Evolutionary conservation across 2,797 vertebrate genomes (phyloP), one percentile per base, ranked within the genome.

Genomic region (Holocentrus rufus): DNA sequence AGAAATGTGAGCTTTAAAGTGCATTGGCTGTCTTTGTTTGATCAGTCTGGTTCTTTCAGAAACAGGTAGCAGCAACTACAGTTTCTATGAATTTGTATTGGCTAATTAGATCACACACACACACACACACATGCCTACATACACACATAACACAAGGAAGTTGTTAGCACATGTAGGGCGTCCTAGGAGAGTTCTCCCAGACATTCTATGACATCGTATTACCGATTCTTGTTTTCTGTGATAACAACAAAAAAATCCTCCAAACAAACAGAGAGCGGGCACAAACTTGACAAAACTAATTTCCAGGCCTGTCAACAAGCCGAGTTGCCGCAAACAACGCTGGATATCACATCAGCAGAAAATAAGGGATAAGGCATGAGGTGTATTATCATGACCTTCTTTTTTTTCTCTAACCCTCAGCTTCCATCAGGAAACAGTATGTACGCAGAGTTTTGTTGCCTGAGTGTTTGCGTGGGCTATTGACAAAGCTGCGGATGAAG

Each of bases 271-370:
- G 20, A 72, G 50, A 72, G 56, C 4, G 3, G 42, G 64, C 46
- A 53, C 42, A 80, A 74, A 81, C 65, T 78, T 67, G 67, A 87
- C 79, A 76, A 90, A 89, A 81, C 77, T 85, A 59, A 88, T 89
- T 90, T 75, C 77, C 64, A 70, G 36, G 39, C 63, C 62, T 86
- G 83, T 89, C 84, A 86, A 75, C 62, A 59, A 0, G 30, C 22
- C 0, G 5, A 75, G 27, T 74, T 67, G 56, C 44, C 54, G 22
- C 0, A 15, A 73, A 18, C 82, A 84, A 74, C 81, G 75, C 49
- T 65, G 64, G 54, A 25, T 76, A 69, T 84, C 63, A 76, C 76
- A 68, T 74, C 76, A 66, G 70, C 63, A 83, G 69, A 82, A 86
- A 86, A 77, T 61, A 39, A 85, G 52, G 67, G 68, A 80, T 80